Evolutionary conservation across 2,113 vertebrate species (phyloP).

Genomic region (Cephalophus harveyi): DNA sequence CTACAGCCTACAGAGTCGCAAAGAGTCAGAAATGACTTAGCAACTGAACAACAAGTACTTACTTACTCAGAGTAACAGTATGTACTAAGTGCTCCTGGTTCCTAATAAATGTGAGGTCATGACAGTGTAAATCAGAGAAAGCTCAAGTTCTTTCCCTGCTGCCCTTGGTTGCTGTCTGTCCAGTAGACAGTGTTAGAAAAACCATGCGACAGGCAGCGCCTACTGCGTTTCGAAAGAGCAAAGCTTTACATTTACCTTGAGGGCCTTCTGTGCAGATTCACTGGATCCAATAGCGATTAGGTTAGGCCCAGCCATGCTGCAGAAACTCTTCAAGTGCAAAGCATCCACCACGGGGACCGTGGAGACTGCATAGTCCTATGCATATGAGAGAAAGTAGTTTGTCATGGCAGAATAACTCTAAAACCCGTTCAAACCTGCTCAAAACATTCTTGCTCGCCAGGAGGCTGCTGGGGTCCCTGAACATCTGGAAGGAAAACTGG

Average conservation of each 20-base stretch:
- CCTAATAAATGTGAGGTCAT: neutral
- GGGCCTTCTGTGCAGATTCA: slow-evolving; percentile 93
- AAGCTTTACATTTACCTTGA: slow-evolving; percentile 86
- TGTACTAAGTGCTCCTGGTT: neutral
- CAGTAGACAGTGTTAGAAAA: neutral
- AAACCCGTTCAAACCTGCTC: slow-evolving; percentile 27
- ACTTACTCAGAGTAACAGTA: neutral
- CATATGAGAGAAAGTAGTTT: slow-evolving; percentile 50
- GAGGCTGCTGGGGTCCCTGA: neutral
- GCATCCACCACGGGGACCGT: slow-evolving; percentile 89
- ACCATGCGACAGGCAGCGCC: neutral
- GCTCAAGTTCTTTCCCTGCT: neutral
- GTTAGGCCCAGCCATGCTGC: slow-evolving; percentile 98
- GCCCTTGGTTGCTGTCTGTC: neutral
- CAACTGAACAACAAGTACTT: neutral
- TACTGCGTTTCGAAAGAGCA: neutral
- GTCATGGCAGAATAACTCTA: slow-evolving; percentile 19
- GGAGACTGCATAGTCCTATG: slow-evolving; percentile 93
- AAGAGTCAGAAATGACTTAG: neutral
- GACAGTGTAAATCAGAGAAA: neutral
- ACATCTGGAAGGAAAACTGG: neutral
- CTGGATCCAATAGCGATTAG: slow-evolving; percentile 95
- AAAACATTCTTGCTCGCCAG: neutral
- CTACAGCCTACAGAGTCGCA: neutral
- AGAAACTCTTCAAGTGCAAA: slow-evolving; percentile 96